A percentile compares a stretch with the other conserved stretches of the same genome.
Conservation (phyloP, 2,797 vertebrate genomes). For the Etheostoma perlongum region DNA sequence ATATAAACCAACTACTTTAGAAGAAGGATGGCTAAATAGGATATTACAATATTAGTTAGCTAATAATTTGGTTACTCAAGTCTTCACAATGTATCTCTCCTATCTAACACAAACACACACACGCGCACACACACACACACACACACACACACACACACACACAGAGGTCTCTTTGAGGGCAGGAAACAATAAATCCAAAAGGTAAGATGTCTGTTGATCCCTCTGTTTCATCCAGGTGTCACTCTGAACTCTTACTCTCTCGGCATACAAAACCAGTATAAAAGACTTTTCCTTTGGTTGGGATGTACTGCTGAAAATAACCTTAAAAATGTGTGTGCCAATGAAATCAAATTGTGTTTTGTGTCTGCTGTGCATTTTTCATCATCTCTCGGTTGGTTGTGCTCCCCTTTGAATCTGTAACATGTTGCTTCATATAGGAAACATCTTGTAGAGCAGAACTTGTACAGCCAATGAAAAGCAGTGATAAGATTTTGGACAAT, state of each 20-base stretch:
- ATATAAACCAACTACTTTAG: background rate
- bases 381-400: background rate
- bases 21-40: background rate
- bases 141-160: background rate
- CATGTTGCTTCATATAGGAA: conserved; percentile 5
- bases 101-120: background rate
- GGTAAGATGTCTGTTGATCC: conserved; percentile 12
- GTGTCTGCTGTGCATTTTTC: background rate
- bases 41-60: too few species aligned
- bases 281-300: background rate
- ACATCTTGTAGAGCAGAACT: background rate
- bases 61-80: background rate
- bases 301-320: background rate
- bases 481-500: background rate
- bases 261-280: background rate
- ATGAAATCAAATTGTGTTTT: background rate
- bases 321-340: background rate
- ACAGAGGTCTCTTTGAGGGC: conserved; percentile 32
- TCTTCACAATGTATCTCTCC: background rate
- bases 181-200: conserved; percentile 32
- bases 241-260: conserved; percentile 14
- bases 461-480: background rate
- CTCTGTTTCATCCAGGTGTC: conserved; percentile 6
- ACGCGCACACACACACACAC: background rate
- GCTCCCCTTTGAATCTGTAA: background rate